Conservation (phyloP, 2,888 invertebrate species). For the Brachyptera risi region DNA sequence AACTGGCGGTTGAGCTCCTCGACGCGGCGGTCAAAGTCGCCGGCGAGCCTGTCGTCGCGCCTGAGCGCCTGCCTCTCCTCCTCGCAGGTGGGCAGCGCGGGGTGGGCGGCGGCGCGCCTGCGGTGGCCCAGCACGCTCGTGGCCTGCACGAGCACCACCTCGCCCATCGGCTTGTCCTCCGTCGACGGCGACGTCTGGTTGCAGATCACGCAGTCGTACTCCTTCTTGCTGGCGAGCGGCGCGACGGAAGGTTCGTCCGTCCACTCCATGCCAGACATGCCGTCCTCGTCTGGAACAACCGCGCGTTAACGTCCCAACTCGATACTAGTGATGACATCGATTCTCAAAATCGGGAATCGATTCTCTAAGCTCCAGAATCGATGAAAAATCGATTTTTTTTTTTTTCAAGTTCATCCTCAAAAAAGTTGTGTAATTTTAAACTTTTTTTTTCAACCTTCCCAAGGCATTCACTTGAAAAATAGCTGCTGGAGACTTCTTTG, state of each 20-base stretch:
- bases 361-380: too few species aligned
- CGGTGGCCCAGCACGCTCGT: conserved; percentile 85
- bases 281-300: conserved; percentile 46
- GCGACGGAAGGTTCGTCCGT: conserved; percentile 45
- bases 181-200: conserved; percentile 84
- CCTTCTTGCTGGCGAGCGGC: conserved; percentile 54
- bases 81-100: conserved; percentile 59
- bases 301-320: too few species aligned
- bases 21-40: conserved; percentile 71
- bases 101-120: conserved; percentile 54
- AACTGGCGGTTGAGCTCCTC: conserved; percentile 74
- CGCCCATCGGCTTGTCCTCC: conserved; percentile 77
- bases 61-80: conserved; percentile 52
- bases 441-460: too few species aligned
- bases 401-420: too few species aligned
- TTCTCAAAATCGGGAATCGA: too few species aligned
- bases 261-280: conserved; percentile 58
- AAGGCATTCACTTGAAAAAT: too few species aligned
- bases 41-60: conserved; percentile 50
- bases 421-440: too few species aligned
- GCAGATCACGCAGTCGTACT: conserved; percentile 95
- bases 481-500: too few species aligned
- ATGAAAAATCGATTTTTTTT: too few species aligned
- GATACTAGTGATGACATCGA: too few species aligned
- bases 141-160: conserved; percentile 83